Evolutionary conservation across 2,797 vertebrate species (phyloP), one percentile per base, ranked within the genome.

Genomic region (Rhinophrynus dorsalis): DNA sequence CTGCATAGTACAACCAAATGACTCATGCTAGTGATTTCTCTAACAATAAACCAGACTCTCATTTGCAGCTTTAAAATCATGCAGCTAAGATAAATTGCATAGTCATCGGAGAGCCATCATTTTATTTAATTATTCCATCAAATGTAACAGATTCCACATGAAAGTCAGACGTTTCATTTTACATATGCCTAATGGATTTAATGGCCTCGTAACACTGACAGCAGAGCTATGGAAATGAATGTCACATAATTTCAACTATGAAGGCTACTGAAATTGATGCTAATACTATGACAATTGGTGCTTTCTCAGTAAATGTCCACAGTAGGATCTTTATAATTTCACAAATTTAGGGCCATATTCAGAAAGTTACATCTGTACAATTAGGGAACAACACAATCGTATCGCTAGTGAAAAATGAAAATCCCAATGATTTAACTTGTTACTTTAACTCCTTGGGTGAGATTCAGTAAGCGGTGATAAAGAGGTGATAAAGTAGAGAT

Each of bases 51-150:
- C 23, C n/a, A n/a, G 38, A 38, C 50, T 68, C 47, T 60, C 67
- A 58, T 51, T 60, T 47, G 60, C 40, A 15, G 27, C 29, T 60
- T 8, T 40, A 51, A 68, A 60, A 15, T 15, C 51, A 21, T 68
- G 56, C 51, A 33, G 59, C 45, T 68, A 37, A 60, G 67, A 68
- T 60, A 37, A 59, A 68, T 68, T 51, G 17, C 56, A 47, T 33
- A 47, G 48, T 45, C 58, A 70, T 63, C 50, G 54, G 37, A 17
- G 21, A 63, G 40, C 42, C 18, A 64, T 64, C 55, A 69, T 44
- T 57, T 64, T 32, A 63, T 63, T 72, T 58, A 72, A 64, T 72
- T 72, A 64, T 72, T 57, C 68, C 24, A 72, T 64, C 60, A 64
- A 24, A 55, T 64, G 40, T 50, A 40, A 56, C 60, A 64, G 52